Conservation (phyloP, 2,113 vertebrate species). For the Erpornis zantholeuca region DNA sequence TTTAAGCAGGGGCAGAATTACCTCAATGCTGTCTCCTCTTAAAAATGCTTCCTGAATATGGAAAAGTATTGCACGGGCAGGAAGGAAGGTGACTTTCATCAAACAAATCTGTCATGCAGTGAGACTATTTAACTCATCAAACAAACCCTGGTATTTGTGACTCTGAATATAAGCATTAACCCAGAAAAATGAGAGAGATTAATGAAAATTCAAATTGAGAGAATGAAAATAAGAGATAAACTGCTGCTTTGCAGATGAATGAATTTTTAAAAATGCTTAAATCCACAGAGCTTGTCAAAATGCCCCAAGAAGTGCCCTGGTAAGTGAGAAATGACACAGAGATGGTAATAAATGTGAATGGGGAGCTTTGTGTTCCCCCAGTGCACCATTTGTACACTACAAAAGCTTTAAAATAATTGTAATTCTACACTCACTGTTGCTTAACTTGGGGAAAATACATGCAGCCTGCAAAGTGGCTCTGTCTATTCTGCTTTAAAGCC, state of each 20-base stretch:
- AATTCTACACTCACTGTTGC: conserved; percentile 45
- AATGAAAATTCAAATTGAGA: conserved; percentile 52
- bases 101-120: conserved; percentile 54
- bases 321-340: conserved; percentile 39
- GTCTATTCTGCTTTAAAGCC: background rate
- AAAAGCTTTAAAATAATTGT: conserved; percentile 32
- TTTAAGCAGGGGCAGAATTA: conserved; percentile 54
- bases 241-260: conserved; percentile 11
- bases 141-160: background rate
- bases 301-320: background rate
- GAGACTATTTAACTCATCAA: conserved; percentile 45
- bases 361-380: conserved; percentile 32
- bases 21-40: conserved; percentile 30
- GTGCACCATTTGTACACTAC: conserved; percentile 16
- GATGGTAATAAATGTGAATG: conserved; percentile 38
- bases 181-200: conserved; percentile 18
- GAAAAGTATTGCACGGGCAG: conserved; percentile 40
- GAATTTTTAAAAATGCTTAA: background rate
- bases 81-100: conserved; percentile 68
- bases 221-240: conserved; percentile 49
- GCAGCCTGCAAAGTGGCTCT: background rate
- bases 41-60: conserved; percentile 64
- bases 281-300: conserved; percentile 25
- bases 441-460: background rate
- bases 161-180: conserved; percentile 38